phyloP scores from a whole-genome alignment of 2,113 vertebrate species.

The Macaca mulatta region DNA sequence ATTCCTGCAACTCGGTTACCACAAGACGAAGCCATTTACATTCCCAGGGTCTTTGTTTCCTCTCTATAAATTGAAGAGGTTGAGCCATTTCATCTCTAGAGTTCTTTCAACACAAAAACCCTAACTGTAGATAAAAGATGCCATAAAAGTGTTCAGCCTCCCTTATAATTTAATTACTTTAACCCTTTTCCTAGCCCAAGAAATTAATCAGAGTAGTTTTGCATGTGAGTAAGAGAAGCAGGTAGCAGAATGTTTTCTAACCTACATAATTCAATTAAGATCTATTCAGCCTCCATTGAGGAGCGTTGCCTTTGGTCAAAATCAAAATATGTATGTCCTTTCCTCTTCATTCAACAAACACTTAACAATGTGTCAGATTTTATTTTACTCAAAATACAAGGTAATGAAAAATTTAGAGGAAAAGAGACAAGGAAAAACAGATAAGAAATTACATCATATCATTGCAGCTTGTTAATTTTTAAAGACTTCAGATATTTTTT shows the following conservation, averaged over 20 bases:
- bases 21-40: neutral
- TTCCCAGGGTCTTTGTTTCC: neutral
- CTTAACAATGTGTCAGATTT: neutral
- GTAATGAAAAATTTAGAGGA: conserved; percentile 43
- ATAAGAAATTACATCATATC: conserved; percentile 36
- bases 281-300: neutral
- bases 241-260: neutral
- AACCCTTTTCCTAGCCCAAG: neutral
- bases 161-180: neutral
- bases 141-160: neutral
- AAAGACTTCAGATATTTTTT: conserved; percentile 11
- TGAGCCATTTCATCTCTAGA: neutral
- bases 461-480: neutral
- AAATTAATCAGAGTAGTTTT: conserved; percentile 32
- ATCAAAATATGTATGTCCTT: conserved; percentile 54
- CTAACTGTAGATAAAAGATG: neutral
- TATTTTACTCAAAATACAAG: conserved; percentile 43
- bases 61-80: neutral
- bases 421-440: conserved; percentile 55
- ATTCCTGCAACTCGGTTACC: neutral
- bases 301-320: neutral
- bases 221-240: neutral
- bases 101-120: neutral
- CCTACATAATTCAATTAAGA: neutral
- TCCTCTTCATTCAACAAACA: conserved; percentile 6